These are phyloP conservation scores for Wasmannia auropunctata DNA, from an alignment of 1,140 invertebrate species.

Conservation along the genomic window DNA sequence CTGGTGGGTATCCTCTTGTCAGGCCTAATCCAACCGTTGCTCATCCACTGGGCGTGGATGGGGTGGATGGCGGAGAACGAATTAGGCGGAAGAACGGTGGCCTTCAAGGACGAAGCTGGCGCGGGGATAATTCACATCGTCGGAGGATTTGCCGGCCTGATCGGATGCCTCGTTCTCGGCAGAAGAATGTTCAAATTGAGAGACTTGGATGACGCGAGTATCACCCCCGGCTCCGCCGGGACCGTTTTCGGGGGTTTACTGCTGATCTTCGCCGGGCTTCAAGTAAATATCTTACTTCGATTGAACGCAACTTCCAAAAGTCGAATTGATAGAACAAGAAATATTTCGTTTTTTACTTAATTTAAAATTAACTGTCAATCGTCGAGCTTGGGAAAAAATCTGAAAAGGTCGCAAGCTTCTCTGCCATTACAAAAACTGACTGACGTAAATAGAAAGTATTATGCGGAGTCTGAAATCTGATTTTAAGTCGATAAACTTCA, in stretches of 20 bases:
- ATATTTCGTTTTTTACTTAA: background rate
- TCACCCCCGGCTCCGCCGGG: conserved; percentile 61
- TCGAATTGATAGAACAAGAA: background rate
- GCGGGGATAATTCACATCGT: conserved; percentile 67
- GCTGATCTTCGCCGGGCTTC: conserved; percentile 73
- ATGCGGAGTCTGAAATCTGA: background rate
- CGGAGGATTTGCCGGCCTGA: conserved; percentile 72
- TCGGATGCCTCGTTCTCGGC: conserved; percentile 72
- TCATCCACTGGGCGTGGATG: conserved; percentile 76
- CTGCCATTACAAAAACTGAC: background rate
- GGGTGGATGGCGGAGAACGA: conserved; percentile 72
- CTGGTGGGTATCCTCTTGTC: conserved; percentile 58
- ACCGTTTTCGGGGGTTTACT: conserved; percentile 71
- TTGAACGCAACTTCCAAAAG: background rate
- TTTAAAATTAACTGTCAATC: background rate
- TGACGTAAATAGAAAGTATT: background rate
- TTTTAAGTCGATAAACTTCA: no score
- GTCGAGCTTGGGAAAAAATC: background rate
- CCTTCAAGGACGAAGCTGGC: conserved; percentile 71
- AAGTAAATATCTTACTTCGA: conserved; percentile 57
- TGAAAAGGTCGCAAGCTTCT: background rate
- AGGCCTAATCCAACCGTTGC: conserved; percentile 72
- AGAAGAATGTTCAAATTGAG: conserved; percentile 70
- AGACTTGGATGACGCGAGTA: conserved; percentile 71
- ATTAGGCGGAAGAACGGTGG: conserved; percentile 28